Percentiles rank a stretch among this genome's conserved stretches.
Conservation (phyloP, 1,140 invertebrate genomes). For the Drosophila setifemur region DNA sequence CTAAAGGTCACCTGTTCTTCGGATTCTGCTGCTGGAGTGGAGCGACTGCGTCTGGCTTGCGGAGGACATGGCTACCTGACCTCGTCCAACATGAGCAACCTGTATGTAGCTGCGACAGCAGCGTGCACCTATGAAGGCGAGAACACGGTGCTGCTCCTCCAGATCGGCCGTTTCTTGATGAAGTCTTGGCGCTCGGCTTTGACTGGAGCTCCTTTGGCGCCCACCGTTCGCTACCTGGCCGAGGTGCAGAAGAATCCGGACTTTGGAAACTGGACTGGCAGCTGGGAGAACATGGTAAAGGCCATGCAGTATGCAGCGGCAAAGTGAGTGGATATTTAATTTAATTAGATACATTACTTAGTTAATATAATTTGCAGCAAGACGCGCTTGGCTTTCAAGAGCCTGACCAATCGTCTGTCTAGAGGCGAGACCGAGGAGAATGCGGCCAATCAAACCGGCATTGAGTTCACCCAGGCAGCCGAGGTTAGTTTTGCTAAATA, state of each 20-base stretch:
- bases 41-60: conserved; percentile 92
- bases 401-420: conserved; percentile 86
- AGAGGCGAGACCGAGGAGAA: conserved; percentile 86
- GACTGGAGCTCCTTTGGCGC: conserved; percentile 84
- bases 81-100: conserved; percentile 90
- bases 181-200: conserved; percentile 88
- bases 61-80: conserved; percentile 97
- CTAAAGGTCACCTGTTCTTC: conserved; percentile 92
- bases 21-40: conserved; percentile 88
- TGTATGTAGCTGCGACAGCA: conserved; percentile 90
- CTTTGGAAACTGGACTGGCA: conserved; percentile 85
- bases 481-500: conserved; percentile 83
- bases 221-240: conserved; percentile 87
- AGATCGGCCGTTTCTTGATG: conserved; percentile 92
- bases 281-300: conserved; percentile 85
- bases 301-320: conserved; percentile 88
- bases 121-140: conserved; percentile 97
- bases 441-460: conserved; percentile 93
- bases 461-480: conserved; percentile 89
- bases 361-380: conserved; percentile 84
- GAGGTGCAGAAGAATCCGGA: conserved; percentile 66
- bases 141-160: conserved; percentile 95
- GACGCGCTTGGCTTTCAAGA: conserved; percentile 86
- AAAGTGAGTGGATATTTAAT: conserved; percentile 83
- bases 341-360: background rate